Evolutionary conservation across 2,888 invertebrate genomes (phyloP).

Genomic region (Adineta ricciae): DNA sequence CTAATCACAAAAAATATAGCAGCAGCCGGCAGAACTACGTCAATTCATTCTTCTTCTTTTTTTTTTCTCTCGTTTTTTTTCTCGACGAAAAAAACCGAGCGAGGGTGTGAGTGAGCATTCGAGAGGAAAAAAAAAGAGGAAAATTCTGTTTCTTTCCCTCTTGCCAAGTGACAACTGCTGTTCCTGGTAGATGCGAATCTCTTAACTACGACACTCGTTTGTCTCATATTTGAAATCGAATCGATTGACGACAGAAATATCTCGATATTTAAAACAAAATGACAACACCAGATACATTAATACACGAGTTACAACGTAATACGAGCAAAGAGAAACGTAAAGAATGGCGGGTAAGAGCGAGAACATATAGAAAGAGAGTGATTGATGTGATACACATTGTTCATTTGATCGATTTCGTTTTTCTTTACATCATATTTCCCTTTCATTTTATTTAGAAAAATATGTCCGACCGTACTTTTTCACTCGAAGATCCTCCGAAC

Average conservation of each 20-base stretch:
- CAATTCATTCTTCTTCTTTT: neutral
- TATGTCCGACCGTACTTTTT: slow-evolving; percentile 15
- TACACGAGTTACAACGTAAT: neutral
- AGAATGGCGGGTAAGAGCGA: neutral
- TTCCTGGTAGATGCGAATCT: neutral
- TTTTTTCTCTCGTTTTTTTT: neutral
- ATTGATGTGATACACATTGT: neutral
- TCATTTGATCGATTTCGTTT: neutral
- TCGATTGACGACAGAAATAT: neutral
- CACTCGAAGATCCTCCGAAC: neutral
- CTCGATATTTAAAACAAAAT: neutral
- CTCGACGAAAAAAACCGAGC: neutral
- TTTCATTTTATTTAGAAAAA: neutral
- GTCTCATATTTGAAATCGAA: neutral
- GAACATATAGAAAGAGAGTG: neutral
- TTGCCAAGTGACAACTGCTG: neutral
- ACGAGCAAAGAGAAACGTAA: neutral
- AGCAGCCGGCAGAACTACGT: neutral
- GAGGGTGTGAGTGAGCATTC: neutral
- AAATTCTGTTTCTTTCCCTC: neutral
- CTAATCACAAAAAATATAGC: neutral
- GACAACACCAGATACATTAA: neutral
- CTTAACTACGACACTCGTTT: neutral
- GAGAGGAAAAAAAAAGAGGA: neutral
- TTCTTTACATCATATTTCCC: neutral